Conservation (phyloP, 1,140 invertebrate species). For the Ctenoplectra terminalis region DNA sequence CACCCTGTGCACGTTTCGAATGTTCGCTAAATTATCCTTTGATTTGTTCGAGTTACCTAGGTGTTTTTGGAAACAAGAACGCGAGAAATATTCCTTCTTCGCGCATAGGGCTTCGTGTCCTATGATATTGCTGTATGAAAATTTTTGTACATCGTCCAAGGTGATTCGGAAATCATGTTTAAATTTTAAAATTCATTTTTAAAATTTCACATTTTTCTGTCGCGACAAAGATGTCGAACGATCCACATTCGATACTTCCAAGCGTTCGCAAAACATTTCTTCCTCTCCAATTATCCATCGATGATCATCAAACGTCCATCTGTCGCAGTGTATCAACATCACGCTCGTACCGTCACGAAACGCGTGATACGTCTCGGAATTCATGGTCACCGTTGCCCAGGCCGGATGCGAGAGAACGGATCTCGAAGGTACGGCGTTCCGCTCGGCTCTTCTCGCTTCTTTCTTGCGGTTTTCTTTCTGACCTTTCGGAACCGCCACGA, state of each 20-base stretch:
- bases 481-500: slow-evolving; percentile 66
- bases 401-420: slow-evolving; percentile 11
- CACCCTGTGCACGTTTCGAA: too few species aligned
- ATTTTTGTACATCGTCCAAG: neutral
- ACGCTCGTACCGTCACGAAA: neutral
- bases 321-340: neutral
- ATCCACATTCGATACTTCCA: neutral
- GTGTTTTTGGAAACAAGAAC: neutral
- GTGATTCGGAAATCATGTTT: too few species aligned
- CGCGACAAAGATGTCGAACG: too few species aligned
- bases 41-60: neutral
- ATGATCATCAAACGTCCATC: neutral
- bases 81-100: neutral
- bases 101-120: neutral
- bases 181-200: too few species aligned
- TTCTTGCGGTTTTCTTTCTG: slow-evolving; percentile 66
- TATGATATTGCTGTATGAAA: neutral
- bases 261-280: neutral
- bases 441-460: slow-evolving; percentile 37
- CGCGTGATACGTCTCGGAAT: neutral
- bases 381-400: neutral
- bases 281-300: neutral
- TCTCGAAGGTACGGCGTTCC: slow-evolving; percentile 5
- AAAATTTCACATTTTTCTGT: too few species aligned
- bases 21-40: slow-evolving; percentile 9